Conservation (phyloP, 2,113 vertebrate species). For the Morphnarchus princeps region DNA sequence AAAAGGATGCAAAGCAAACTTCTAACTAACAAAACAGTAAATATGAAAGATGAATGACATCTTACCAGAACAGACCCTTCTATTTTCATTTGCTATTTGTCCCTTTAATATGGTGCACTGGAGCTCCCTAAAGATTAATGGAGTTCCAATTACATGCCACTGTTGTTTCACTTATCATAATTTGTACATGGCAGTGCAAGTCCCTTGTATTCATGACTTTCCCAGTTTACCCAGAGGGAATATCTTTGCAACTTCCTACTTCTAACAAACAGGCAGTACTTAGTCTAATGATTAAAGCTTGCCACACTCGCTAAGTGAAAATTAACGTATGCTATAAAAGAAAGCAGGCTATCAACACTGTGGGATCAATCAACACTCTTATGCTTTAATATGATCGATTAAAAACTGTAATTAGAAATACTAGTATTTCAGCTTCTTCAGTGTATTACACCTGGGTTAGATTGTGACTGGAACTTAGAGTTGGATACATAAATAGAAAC, state of each 20-base stretch:
- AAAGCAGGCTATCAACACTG: neutral
- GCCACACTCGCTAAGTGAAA: neutral
- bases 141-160: slow-evolving; percentile 16
- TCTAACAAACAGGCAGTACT: slow-evolving; percentile 32
- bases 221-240: slow-evolving; percentile 16
- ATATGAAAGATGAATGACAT: neutral
- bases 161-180: slow-evolving; percentile 26
- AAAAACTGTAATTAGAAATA: neutral
- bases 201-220: slow-evolving; percentile 5
- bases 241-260: slow-evolving; percentile 47
- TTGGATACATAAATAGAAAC: neutral
- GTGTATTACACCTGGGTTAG: neutral
- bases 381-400: neutral
- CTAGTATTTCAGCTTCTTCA: neutral
- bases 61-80: neutral
- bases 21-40: neutral
- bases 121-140: slow-evolving; percentile 33
- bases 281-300: neutral
- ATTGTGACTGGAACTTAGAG: neutral
- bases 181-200: slow-evolving; percentile 1
- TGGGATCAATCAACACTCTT: neutral
- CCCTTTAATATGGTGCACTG: slow-evolving; percentile 7
- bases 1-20: slow-evolving; percentile 8
- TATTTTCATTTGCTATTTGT: neutral
- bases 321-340: neutral